phyloP scores from a whole-genome alignment of 2,888 invertebrate genomes.

The Tenthredo distinguenda region DNA sequence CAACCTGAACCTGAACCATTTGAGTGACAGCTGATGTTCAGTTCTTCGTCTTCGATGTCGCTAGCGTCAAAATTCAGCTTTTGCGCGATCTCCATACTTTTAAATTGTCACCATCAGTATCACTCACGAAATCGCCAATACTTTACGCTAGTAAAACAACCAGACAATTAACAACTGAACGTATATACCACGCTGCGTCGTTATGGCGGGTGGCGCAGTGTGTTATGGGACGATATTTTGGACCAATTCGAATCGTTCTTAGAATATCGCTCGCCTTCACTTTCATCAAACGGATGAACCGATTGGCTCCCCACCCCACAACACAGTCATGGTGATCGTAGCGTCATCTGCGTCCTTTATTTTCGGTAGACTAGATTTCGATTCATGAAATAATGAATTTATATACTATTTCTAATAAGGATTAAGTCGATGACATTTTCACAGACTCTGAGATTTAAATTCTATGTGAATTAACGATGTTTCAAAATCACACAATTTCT shows the following conservation, averaged over 20 bases:
- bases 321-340: slow-evolving; percentile 54
- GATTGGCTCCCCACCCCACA: slow-evolving; percentile 61
- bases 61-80: slow-evolving; percentile 74
- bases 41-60: slow-evolving; percentile 79
- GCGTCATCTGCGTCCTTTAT: slow-evolving; percentile 37
- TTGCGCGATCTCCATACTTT: slow-evolving; percentile 73
- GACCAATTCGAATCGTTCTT: slow-evolving; percentile 62
- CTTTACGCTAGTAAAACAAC: slow-evolving; percentile 55
- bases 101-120: slow-evolving; percentile 61
- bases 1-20: slow-evolving; percentile 82
- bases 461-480: not conserved
- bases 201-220: slow-evolving; percentile 70
- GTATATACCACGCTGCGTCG: slow-evolving; percentile 67
- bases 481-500: not conserved
- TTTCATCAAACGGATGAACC: slow-evolving; percentile 51
- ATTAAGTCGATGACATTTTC: not conserved
- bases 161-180: slow-evolving; percentile 59
- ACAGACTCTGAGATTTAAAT: not conserved
- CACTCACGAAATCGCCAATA: slow-evolving; percentile 37
- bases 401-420: not conserved
- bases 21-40: slow-evolving; percentile 79
- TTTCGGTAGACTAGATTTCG: not conserved
- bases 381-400: slow-evolving; percentile 22
- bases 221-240: slow-evolving; percentile 57
- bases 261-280: slow-evolving; percentile 43